Percentiles rank a stretch among this genome's conserved stretches.
These are phyloP conservation scores for Alexandromys fortis DNA, from an alignment of 2,113 vertebrate genomes.

Conservation along the genomic window DNA sequence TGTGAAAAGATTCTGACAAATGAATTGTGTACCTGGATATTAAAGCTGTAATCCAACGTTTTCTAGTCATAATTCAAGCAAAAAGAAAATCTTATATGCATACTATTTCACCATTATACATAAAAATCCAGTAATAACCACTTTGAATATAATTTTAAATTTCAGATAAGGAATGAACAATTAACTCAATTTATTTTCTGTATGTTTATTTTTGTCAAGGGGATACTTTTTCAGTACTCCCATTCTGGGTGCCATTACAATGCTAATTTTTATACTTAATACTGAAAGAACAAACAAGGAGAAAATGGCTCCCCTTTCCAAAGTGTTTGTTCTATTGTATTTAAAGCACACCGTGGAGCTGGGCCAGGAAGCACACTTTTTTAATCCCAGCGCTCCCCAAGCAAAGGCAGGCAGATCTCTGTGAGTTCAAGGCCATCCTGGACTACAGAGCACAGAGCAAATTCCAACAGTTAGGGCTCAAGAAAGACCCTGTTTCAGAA, in stretches of 20 bases:
- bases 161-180: slow-evolving; percentile 84
- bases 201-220: slow-evolving; percentile 83
- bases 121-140: slow-evolving; percentile 73
- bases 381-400: background rate
- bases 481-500: background rate
- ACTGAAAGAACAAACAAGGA: slow-evolving; percentile 79
- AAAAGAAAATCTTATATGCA: slow-evolving; percentile 65
- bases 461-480: background rate
- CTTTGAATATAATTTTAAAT: slow-evolving; percentile 78
- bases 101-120: slow-evolving; percentile 79
- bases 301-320: slow-evolving; percentile 82
- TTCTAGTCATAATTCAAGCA: slow-evolving; percentile 60
- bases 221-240: slow-evolving; percentile 80
- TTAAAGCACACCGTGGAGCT: slow-evolving; percentile 76
- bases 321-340: slow-evolving; percentile 76
- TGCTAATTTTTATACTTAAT: slow-evolving; percentile 81
- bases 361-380: background rate
- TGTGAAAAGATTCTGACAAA: slow-evolving; percentile 61
- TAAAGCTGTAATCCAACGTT: slow-evolving; percentile 46
- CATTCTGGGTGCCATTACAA: slow-evolving; percentile 83
- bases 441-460: background rate
- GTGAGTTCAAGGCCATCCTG: background rate
- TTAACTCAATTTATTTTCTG: slow-evolving; percentile 81
- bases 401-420: background rate
- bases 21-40: slow-evolving; percentile 63